phyloP scores from a whole-genome alignment of 1,140 invertebrate species.

The Scaptomyza montana region DNA sequence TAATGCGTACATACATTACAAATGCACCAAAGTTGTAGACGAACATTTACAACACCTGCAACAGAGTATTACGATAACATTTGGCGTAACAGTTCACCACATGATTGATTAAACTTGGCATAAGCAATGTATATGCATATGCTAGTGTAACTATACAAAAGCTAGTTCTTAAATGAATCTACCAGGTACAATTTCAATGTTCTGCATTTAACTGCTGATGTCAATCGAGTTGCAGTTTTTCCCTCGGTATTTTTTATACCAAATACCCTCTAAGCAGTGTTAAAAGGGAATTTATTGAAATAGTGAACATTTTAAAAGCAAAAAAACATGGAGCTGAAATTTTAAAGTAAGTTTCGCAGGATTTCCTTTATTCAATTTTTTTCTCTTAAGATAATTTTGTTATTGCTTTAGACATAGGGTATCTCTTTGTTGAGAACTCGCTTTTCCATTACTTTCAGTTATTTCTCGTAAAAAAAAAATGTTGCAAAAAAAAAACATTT shows the following conservation, averaged over 20 bases:
- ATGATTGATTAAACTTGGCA: conserved; percentile 39
- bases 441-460: neutral
- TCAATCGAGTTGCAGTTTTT: conserved; percentile 35
- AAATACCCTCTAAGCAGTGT: neutral
- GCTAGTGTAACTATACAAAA: neutral
- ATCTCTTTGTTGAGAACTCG: neutral
- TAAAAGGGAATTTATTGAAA: neutral
- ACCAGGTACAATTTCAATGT: conserved; percentile 31
- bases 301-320: too few relatives aligned
- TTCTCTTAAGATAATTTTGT: too few relatives aligned
- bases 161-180: conserved; percentile 2
- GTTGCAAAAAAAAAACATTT: conserved; percentile 20
- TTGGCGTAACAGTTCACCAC: conserved; percentile 25
- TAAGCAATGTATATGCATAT: neutral
- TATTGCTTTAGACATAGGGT: neutral
- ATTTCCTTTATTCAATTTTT: too few relatives aligned
- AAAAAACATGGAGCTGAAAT: too few relatives aligned
- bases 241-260: neutral
- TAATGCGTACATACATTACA: conserved; percentile 4
- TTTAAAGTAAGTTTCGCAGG: too few relatives aligned
- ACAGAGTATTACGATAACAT: conserved; percentile 32
- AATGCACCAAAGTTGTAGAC: conserved; percentile 6
- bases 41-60: conserved; percentile 10
- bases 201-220: conserved; percentile 25
- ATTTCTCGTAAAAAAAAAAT: conserved; percentile 24